These are phyloP conservation scores for Cervus canadensis DNA, from an alignment of 2,113 vertebrate species.

Conservation along the genomic window DNA sequence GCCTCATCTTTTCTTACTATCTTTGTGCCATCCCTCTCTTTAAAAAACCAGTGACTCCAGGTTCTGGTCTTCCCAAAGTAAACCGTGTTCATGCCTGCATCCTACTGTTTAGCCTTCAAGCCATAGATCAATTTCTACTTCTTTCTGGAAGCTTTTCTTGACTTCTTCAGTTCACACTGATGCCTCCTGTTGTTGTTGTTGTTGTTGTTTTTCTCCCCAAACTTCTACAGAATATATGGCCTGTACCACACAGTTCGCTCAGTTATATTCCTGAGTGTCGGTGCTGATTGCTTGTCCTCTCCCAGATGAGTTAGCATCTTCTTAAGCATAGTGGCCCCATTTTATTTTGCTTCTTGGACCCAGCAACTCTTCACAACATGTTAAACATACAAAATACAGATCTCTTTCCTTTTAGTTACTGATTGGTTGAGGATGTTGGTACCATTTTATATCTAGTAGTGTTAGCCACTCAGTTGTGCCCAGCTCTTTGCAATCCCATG, in stretches of 20 bases:
- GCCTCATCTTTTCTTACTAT: neutral
- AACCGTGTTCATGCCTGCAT: neutral
- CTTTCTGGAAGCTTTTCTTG: neutral
- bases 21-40: neutral
- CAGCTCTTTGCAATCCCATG: neutral
- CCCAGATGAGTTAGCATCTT: neutral
- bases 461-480: neutral
- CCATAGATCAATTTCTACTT: neutral
- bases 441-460: neutral
- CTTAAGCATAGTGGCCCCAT: neutral
- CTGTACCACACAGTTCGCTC: neutral
- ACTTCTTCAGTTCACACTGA: neutral
- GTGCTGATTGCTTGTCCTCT: neutral
- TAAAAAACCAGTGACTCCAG: neutral
- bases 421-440: neutral
- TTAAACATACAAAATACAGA: neutral
- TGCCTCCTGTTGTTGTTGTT: neutral
- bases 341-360: neutral
- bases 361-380: neutral
- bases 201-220: neutral
- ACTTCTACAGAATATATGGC: neutral
- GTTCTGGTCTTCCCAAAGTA: neutral
- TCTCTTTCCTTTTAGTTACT: neutral
- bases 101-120: neutral
- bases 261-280: accelerated